Evolutionary conservation across 2,888 invertebrate genomes (phyloP).

Genomic region (Pammene fasciana): DNA sequence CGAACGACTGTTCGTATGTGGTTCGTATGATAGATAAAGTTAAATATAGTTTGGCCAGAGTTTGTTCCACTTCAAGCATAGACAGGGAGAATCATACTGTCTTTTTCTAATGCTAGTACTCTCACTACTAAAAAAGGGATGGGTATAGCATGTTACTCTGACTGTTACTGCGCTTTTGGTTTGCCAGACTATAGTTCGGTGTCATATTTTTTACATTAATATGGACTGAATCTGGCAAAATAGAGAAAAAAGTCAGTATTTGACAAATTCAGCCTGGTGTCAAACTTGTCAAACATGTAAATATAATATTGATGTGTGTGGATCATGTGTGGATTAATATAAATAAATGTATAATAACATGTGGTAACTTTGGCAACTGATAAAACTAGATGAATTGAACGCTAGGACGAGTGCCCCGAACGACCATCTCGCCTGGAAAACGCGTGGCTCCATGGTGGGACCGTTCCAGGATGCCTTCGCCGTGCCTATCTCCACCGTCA

Average conservation of each 20-base stretch:
- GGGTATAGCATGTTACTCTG: no score
- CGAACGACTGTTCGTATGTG: no score
- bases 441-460: constrained; percentile 98
- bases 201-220: background rate
- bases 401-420: no score
- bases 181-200: no score
- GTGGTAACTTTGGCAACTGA: constrained; percentile 97
- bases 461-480: constrained; percentile 99
- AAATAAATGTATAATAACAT: constrained; percentile 95
- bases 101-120: no score
- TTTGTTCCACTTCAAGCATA: no score
- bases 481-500: constrained; percentile 92
- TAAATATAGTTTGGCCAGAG: no score
- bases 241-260: constrained; percentile 89
- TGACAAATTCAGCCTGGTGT: constrained; percentile 90
- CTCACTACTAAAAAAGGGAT: no score
- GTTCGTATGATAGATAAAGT: no score
- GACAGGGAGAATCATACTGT: no score
- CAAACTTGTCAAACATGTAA: constrained; percentile 61
- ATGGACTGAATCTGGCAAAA: constrained; percentile 73
- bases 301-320: constrained; percentile 89
- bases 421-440: constrained; percentile 89
- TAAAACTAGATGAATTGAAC: constrained; percentile 80
- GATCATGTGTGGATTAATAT: no score
- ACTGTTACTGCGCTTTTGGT: no score